phyloP scores from a whole-genome alignment of 2,888 invertebrate species.

The Ichneumon xanthorius region DNA sequence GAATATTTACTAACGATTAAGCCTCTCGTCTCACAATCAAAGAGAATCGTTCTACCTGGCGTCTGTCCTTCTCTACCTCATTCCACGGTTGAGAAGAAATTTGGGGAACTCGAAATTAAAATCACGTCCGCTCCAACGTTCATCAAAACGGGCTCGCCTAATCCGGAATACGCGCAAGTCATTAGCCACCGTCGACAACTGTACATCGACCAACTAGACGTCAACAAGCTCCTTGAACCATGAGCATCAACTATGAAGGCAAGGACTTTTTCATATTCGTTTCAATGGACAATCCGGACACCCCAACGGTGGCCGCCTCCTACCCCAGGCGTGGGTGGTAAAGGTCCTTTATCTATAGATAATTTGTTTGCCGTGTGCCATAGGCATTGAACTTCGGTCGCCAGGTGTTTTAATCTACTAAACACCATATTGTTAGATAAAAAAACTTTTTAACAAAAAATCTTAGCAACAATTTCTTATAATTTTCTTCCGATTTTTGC shows the following conservation, averaged over 20 bases:
- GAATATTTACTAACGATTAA: slow-evolving; percentile 5
- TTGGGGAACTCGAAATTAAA: slow-evolving; percentile 26
- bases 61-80: slow-evolving; percentile 46
- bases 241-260: slow-evolving; percentile 13
- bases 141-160: slow-evolving; percentile 24
- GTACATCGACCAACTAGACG: slow-evolving; percentile 23
- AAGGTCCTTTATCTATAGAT: no score
- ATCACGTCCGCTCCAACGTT: slow-evolving; percentile 30
- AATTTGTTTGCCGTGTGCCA: no score
- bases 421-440: neutral
- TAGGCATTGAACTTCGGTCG: no score
- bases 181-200: slow-evolving; percentile 32
- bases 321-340: no score
- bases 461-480: no score
- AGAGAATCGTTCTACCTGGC: slow-evolving; percentile 33
- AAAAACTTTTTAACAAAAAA: no score
- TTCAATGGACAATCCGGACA: slow-evolving; percentile 31
- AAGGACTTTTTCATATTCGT: slow-evolving; percentile 28
- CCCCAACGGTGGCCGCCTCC: no score
- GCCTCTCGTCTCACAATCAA: slow-evolving; percentile 41
- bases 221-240: slow-evolving; percentile 16
- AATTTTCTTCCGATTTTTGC: no score
- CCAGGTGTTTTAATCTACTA: no score
- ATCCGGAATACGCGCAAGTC: slow-evolving; percentile 33
- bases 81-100: slow-evolving; percentile 21